Conservation (phyloP, 1,140 invertebrate genomes). For the Pemphigus obesinymphae region DNA sequence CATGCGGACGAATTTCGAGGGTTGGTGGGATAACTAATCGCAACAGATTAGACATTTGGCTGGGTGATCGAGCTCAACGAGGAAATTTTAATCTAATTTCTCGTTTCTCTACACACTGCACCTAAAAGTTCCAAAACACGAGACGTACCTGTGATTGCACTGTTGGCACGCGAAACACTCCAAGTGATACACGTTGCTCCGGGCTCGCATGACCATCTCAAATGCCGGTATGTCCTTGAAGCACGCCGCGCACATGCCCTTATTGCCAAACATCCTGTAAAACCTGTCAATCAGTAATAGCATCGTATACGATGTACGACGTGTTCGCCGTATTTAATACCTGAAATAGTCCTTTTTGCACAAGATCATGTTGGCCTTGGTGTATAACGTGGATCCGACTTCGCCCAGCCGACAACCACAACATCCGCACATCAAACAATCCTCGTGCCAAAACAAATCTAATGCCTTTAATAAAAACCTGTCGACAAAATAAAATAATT, state of each 20-base stretch:
- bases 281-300: constrained; percentile 42
- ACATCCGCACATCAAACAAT: constrained; percentile 88
- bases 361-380: constrained; percentile 86
- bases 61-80: neutral
- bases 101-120: too few relatives aligned
- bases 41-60: neutral
- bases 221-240: constrained; percentile 92
- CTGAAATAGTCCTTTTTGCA: constrained; percentile 91
- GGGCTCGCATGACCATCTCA: constrained; percentile 95
- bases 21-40: constrained; percentile 11
- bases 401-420: constrained; percentile 88
- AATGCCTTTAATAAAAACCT: constrained; percentile 71
- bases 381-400: constrained; percentile 85
- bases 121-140: neutral
- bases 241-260: constrained; percentile 86
- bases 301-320: constrained; percentile 11
- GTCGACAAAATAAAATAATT: constrained; percentile 1
- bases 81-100: too few relatives aligned
- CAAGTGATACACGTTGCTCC: constrained; percentile 90
- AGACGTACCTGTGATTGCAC: constrained; percentile 84
- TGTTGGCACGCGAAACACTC: constrained; percentile 96
- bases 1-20: neutral
- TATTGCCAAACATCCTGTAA: constrained; percentile 82
- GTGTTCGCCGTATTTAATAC: constrained; percentile 53
- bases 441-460: constrained; percentile 90